Conservation (phyloP, 2,888 invertebrate genomes). For the Meteorus cinctellus region DNA sequence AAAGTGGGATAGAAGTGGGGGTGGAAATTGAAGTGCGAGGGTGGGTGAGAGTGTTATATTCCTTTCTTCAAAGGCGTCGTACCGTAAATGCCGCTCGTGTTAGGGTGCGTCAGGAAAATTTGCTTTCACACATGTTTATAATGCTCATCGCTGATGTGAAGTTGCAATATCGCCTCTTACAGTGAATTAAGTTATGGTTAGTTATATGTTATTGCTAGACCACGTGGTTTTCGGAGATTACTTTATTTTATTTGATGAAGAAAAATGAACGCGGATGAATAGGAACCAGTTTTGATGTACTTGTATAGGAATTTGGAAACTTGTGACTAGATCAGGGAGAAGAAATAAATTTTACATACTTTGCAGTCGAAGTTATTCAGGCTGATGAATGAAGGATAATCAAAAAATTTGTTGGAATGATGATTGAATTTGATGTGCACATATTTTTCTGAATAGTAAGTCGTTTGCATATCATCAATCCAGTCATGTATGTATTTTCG, state of each 20-base stretch:
- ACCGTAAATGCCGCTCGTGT: constrained; percentile 35
- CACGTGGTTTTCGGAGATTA: background rate
- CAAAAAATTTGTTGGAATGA: background rate
- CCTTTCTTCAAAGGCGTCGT: constrained; percentile 39
- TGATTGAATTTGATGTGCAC: background rate
- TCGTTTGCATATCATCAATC: constrained; percentile 12
- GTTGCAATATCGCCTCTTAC: constrained; percentile 7
- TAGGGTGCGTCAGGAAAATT: constrained; percentile 27
- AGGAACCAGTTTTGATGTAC: too few species aligned
- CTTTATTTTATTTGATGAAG: background rate
- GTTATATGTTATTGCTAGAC: background rate
- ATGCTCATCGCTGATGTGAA: constrained; percentile 25
- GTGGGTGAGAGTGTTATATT: constrained; percentile 17
- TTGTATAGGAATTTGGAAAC: background rate
- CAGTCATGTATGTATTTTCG: background rate
- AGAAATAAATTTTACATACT: background rate
- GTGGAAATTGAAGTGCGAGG: background rate
- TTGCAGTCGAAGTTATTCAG: constrained; percentile 3
- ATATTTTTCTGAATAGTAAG: background rate
- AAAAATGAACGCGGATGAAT: too few species aligned
- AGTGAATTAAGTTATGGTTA: background rate
- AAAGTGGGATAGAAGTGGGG: background rate
- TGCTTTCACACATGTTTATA: constrained; percentile 38
- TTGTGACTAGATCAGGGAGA: background rate
- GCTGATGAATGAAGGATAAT: constrained; percentile 2